Evolutionary conservation across 37 sponge, comb jelly and placozoan genomes (phyloP).

Genomic region (Eunapius fragilis): DNA sequence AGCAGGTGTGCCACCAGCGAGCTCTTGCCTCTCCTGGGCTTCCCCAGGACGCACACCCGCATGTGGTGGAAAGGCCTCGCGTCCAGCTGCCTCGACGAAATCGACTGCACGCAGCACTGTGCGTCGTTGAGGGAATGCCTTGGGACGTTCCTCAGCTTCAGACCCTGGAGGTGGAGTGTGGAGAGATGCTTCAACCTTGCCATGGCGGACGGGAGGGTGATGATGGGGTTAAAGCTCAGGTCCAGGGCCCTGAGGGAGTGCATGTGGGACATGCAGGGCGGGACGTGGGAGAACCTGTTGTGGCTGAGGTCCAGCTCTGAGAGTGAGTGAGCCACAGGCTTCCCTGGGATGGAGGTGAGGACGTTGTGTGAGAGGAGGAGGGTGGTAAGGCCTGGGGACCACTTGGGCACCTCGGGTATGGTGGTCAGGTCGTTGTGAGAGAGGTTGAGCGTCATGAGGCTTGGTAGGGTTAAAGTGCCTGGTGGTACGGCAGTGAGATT

Average conservation of each 20-base stretch:
- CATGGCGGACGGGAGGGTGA: constrained; percentile 47
- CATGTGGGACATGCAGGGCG: constrained; percentile 57
- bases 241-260: constrained; percentile 32
- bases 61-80: constrained; percentile 53
- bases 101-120: constrained; percentile 33
- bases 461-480: constrained; percentile 52
- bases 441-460: constrained; percentile 49
- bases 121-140: constrained; percentile 8
- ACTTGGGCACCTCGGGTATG: constrained; percentile 44
- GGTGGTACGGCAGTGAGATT: constrained; percentile 51
- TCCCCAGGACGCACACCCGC: constrained; percentile 77
- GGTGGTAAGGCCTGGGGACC: constrained; percentile 44
- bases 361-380: constrained; percentile 65
- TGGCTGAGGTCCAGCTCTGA: constrained; percentile 40
- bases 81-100: constrained; percentile 38
- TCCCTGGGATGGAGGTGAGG: constrained; percentile 47
- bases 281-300: constrained; percentile 56
- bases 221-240: constrained; percentile 51
- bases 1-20: constrained; percentile 70
- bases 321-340: constrained; percentile 24
- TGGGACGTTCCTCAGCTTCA: constrained; percentile 42
- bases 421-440: constrained; percentile 59
- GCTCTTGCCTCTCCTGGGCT: constrained; percentile 66
- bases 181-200: constrained; percentile 38
- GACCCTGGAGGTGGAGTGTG: constrained; percentile 31